Conservation (phyloP, 2,888 invertebrate genomes). For the Podabrus alpinus region DNA sequence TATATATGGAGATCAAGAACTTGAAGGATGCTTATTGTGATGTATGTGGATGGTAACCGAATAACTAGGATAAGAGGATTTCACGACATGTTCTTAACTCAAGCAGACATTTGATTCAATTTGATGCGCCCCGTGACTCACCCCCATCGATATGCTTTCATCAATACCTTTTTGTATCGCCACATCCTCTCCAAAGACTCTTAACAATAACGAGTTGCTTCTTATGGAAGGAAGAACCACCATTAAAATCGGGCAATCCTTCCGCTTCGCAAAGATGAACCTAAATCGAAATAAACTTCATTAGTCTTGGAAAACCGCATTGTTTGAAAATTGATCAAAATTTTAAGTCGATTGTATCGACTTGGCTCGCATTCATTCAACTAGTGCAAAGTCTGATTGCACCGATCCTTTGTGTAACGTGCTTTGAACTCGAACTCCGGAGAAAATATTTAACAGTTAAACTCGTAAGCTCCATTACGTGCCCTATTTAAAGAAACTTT, state of each 20-base stretch:
- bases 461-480: background rate
- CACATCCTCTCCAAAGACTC: conserved; percentile 72
- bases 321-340: background rate
- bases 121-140: conserved; percentile 8
- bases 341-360: conserved; percentile 30
- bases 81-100: conserved; percentile 5
- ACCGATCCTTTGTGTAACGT: conserved; percentile 25
- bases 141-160: background rate
- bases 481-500: background rate
- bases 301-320: background rate
- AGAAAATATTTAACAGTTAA: background rate
- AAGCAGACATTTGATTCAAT: conserved; percentile 22
- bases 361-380: conserved; percentile 21
- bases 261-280: conserved; percentile 79
- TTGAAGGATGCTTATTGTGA: conserved; percentile 19
- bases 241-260: conserved; percentile 71
- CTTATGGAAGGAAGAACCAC: conserved; percentile 67
- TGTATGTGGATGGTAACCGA: conserved; percentile 22
- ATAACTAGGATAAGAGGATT: conserved; percentile 20
- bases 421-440: conserved; percentile 4
- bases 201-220: conserved; percentile 76
- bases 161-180: conserved; percentile 58
- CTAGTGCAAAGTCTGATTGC: conserved; percentile 35
- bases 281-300: conserved; percentile 51
- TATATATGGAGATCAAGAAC: conserved; percentile 30